Conservation (phyloP, 2,888 invertebrate genomes). For the Drosophila emarginata region DNA sequence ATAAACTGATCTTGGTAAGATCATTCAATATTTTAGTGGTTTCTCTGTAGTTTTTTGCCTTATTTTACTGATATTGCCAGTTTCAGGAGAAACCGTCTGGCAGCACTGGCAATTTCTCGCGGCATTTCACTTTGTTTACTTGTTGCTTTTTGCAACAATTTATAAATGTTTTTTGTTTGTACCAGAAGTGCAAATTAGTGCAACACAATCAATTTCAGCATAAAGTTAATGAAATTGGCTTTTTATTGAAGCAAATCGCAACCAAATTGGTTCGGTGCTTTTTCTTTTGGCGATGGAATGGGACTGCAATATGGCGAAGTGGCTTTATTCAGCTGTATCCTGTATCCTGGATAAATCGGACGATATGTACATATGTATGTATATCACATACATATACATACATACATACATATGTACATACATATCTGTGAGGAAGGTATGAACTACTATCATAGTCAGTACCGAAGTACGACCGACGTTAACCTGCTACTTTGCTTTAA, state of each 20-base stretch:
- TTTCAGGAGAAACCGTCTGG: not conserved
- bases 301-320: not conserved
- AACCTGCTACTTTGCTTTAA: not conserved
- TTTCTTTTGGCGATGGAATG: not conserved
- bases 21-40: too few species aligned
- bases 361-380: too few species aligned
- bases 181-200: not conserved
- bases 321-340: too few species aligned
- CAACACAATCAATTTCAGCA: not conserved
- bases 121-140: not conserved
- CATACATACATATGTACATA: too few species aligned
- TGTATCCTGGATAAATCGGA: too few species aligned
- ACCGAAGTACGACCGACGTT: too few species aligned
- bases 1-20: too few species aligned
- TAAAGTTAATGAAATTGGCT: not conserved
- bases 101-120: not conserved
- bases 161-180: not conserved
- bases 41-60: too few species aligned
- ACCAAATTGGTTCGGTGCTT: not conserved
- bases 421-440: too few species aligned
- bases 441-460: too few species aligned
- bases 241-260: not conserved
- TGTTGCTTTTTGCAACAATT: not conserved
- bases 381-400: too few species aligned
- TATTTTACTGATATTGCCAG: too few species aligned